phyloP scores from a whole-genome alignment of 2,113 vertebrate genomes.

The Notiomystis cincta region DNA sequence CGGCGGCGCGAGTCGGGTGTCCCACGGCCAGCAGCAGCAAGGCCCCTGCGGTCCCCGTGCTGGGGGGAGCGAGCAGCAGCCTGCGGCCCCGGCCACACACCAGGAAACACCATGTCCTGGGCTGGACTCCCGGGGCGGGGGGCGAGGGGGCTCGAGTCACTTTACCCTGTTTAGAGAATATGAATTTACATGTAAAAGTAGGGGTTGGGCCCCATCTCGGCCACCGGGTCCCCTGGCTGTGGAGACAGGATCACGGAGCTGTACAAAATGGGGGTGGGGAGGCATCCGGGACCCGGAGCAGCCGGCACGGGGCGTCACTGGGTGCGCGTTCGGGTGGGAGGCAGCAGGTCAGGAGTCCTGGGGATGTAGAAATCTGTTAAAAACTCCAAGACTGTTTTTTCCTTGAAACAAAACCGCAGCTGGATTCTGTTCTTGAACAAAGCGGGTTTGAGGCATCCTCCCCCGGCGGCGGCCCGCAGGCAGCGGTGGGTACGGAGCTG shows the following conservation, averaged over 20 bases:
- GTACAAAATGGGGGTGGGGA: slow-evolving; percentile 66
- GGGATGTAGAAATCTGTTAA: slow-evolving; percentile 56
- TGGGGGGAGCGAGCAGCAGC: neutral
- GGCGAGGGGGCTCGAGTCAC: slow-evolving; percentile 30
- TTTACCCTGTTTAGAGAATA: slow-evolving; percentile 80
- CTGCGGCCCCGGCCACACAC: neutral
- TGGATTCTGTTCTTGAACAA: neutral
- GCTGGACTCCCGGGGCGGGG: neutral
- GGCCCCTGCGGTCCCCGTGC: neutral
- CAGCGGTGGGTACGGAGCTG: slow-evolving; percentile 21
- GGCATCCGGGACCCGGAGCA: neutral
- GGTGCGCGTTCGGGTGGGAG: neutral
- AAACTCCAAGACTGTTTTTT: slow-evolving; percentile 46
- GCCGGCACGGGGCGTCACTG: neutral
- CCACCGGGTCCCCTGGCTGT: neutral
- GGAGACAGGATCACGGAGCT: slow-evolving; percentile 57
- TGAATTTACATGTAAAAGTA: slow-evolving; percentile 76
- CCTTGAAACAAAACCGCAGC: slow-evolving; percentile 14
- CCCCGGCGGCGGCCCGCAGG: neutral
- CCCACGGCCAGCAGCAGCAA: neutral
- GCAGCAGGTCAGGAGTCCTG: neutral
- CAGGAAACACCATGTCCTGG: slow-evolving; percentile 5
- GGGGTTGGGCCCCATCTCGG: slow-evolving; percentile 60
- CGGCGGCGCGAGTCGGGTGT: neutral
- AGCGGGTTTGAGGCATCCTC: neutral